A percentile compares a stretch with the other conserved stretches of the same genome.
These are phyloP conservation scores for Doryteuthis pealeii DNA, from an alignment of 1,140 invertebrate species.

Conservation along the genomic window DNA sequence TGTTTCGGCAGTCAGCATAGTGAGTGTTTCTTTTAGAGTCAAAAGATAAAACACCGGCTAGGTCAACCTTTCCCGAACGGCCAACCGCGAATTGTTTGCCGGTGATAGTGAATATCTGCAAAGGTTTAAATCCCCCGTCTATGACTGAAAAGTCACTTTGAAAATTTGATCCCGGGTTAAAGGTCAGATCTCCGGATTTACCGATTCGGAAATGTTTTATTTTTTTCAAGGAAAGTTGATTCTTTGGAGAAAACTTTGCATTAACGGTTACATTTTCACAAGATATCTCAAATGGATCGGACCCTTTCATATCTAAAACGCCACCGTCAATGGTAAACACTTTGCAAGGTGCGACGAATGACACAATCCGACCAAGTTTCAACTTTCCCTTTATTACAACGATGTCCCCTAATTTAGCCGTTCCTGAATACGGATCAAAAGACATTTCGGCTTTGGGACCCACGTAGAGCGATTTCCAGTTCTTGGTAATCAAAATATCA, in stretches of 20 bases:
- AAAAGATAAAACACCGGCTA: slow-evolving; percentile 22
- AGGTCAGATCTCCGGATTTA: slow-evolving; percentile 2
- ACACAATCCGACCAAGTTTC: slow-evolving; percentile 27
- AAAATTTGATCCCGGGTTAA: slow-evolving; percentile 25
- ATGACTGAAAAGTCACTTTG: slow-evolving; percentile 27
- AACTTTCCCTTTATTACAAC: slow-evolving; percentile 31
- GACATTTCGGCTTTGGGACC: slow-evolving; percentile 26
- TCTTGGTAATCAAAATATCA: slow-evolving; percentile 8
- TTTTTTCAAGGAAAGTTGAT: slow-evolving; percentile 28
- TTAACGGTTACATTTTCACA: slow-evolving; percentile 40
- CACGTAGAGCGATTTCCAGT: slow-evolving; percentile 24
- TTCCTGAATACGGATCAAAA: slow-evolving; percentile 31
- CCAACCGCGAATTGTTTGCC: slow-evolving; percentile 35
- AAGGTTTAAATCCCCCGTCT: slow-evolving; percentile 30
- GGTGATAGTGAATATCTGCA: slow-evolving; percentile 30
- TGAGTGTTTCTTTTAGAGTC: too few species aligned
- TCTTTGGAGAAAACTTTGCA: slow-evolving; percentile 28
- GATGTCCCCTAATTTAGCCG: slow-evolving; percentile 28
- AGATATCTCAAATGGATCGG: slow-evolving; percentile 20
- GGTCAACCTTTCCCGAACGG: slow-evolving; percentile 23
- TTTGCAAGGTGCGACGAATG: slow-evolving; percentile 33
- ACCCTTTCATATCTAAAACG: slow-evolving; percentile 27
- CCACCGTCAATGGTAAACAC: slow-evolving; percentile 31
- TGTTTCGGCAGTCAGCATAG: too few species aligned
- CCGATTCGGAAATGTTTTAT: too few species aligned